Percentiles rank a stretch among this genome's conserved stretches.
These are phyloP conservation scores for Dolichallabes microphthalmus DNA, from an alignment of 2,113 vertebrate genomes.

Conservation along the genomic window DNA sequence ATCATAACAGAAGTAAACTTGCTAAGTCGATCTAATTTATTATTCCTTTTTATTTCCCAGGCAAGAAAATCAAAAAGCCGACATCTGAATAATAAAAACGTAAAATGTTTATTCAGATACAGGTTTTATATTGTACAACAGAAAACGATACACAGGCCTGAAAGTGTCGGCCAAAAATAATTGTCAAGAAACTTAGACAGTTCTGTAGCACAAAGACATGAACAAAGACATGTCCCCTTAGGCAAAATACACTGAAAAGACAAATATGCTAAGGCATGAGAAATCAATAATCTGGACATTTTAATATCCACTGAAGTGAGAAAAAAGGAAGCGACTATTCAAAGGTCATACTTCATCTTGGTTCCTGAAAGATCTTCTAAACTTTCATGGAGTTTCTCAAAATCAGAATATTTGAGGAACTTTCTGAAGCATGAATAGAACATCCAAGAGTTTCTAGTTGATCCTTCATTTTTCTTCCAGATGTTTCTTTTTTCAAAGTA, in stretches of 20 bases:
- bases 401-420: neutral
- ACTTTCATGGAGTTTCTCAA: neutral
- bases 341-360: neutral
- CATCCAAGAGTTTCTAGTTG: no score
- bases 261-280: constrained; percentile 2
- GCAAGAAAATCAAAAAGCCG: neutral
- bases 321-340: neutral
- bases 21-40: neutral
- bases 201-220: constrained; percentile 37
- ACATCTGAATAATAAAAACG: constrained; percentile 53
- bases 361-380: neutral
- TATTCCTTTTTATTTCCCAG: no score
- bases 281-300: constrained; percentile 9
- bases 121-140: constrained; percentile 57
- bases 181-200: constrained; percentile 43
- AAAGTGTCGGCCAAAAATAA: constrained; percentile 49
- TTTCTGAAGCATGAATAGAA: neutral
- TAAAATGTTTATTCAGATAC: constrained; percentile 64
- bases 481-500: neutral
- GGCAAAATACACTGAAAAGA: constrained; percentile 10
- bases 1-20: neutral
- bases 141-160: constrained; percentile 55
- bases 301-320: neutral
- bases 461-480: neutral
- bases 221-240: constrained; percentile 27